Conservation (phyloP, 2,113 vertebrate genomes). For the Atherinomorus stipes region DNA sequence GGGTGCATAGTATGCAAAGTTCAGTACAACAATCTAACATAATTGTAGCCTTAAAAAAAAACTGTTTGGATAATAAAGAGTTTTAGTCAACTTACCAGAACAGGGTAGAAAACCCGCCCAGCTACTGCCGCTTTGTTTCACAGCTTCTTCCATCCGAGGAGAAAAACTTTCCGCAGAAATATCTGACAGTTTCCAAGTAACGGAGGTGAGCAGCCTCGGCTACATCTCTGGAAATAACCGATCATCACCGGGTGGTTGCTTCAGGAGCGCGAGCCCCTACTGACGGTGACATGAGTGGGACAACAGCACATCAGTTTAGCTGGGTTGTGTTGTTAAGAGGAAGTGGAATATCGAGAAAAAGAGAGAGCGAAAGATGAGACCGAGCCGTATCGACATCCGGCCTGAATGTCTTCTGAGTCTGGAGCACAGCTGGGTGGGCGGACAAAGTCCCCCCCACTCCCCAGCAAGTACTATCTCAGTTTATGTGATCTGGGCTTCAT, state of each 20-base stretch:
- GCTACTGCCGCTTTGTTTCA: constrained; percentile 46
- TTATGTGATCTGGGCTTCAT: too few relatives aligned
- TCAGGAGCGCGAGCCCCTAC: not conserved
- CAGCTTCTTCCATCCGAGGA: constrained; percentile 56
- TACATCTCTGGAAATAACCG: constrained; percentile 45
- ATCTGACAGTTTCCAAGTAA: constrained; percentile 34
- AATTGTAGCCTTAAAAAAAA: not conserved
- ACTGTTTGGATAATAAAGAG: too few relatives aligned
- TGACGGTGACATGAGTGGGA: not conserved
- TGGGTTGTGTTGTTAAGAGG: not conserved
- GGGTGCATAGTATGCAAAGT: not conserved
- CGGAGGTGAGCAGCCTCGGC: constrained; percentile 38
- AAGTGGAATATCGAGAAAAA: constrained; percentile 24
- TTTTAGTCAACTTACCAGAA: constrained; percentile 48
- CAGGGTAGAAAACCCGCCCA: constrained; percentile 12
- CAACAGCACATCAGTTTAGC: not conserved
- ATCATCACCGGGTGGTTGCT: not conserved
- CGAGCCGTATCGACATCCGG: constrained; percentile 68
- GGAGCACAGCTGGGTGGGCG: constrained; percentile 48
- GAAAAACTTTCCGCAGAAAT: constrained; percentile 56
- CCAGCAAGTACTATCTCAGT: not conserved
- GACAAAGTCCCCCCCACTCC: constrained; percentile 26
- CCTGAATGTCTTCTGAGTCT: constrained; percentile 68
- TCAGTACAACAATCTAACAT: not conserved
- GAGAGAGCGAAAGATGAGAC: constrained; percentile 57